Evolutionary conservation across 1,140 invertebrate genomes (phyloP).

Genomic region (Drosophila sp.): DNA sequence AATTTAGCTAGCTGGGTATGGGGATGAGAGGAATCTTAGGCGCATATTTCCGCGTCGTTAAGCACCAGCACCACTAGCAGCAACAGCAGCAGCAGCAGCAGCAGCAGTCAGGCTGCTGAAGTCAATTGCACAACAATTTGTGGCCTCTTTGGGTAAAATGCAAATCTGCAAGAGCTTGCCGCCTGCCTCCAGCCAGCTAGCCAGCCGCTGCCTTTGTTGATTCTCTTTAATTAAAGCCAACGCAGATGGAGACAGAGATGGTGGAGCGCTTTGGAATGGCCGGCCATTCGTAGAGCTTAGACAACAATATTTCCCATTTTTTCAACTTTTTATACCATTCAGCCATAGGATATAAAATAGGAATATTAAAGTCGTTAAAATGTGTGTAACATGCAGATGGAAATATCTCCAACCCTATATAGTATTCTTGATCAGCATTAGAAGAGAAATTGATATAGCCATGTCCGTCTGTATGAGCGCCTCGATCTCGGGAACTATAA

Average conservation of each 20-base stretch:
- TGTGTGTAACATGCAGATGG: too few species aligned
- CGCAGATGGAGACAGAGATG: conserved; percentile 32
- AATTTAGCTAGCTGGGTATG: conserved; percentile 45
- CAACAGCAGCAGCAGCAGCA: conserved; percentile 19
- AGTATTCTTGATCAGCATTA: too few species aligned
- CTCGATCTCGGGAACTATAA: too few species aligned
- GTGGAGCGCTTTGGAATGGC: conserved; percentile 29
- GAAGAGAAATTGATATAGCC: too few species aligned
- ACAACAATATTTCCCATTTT: conserved; percentile 7
- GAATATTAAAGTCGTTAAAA: too few species aligned
- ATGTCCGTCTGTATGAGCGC: too few species aligned
- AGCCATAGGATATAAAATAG: too few species aligned
- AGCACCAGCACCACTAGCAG: conserved; percentile 29
- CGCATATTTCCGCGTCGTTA: conserved; percentile 57
- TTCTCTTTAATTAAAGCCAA: conserved; percentile 69
- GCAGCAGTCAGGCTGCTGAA: neutral
- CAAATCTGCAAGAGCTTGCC: conserved; percentile 29
- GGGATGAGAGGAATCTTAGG: conserved; percentile 24
- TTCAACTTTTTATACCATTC: neutral
- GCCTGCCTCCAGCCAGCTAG: conserved; percentile 1
- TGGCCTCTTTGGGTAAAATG: conserved; percentile 15
- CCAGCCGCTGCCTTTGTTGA: conserved; percentile 27
- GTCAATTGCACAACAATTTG: conserved; percentile 35
- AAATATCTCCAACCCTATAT: too few species aligned
- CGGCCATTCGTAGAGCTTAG: conserved; percentile 59